Base-by-base conservation (phyloP, 1,140 invertebrate species). In the Neodiprion virginianus region DNA sequence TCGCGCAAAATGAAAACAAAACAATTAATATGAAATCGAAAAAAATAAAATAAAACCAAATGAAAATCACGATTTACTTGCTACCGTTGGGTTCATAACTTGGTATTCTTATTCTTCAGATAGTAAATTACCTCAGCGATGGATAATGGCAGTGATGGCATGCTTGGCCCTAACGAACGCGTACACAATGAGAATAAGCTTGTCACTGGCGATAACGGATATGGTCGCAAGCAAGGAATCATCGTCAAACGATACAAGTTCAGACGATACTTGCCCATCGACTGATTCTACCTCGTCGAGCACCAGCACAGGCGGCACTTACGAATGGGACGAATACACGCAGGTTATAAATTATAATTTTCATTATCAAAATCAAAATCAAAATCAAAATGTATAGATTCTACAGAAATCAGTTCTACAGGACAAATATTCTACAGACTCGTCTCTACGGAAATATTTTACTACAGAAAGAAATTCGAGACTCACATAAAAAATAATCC, bases 271-370 rank as follows among this genome's bases (percentile, higher is more conserved):
- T 61, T 61, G 53, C 8, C 8, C 53, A 61, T 61, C 53, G 53
- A 61, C 0, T 61, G n/a, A 61, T 17, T 61, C n/a, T 5, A 61
- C 53, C 11, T 14, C n/a, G 3, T 61, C 53, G n/a, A 61, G n/a
- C 53, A 61, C 53, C 11, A 79, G 9, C 71, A 76, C 2, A 71
- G 72, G 1, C 73, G 77, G 12, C 10, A 12, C 21, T 77, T 93
- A 92, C 81, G 85, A 91, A 17, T 95, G 93, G 94, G 88, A 90
- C 73, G 90, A 91, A 77, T 86, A 89, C 67, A 91, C 90, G 0
- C 93, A 94, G 86, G 53, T n/a, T 14, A 61, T 12, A 61, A 61
- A 17, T 14, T 12, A 14, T 17, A 61, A 12, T 61, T 17, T 61
- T 61, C 53, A 61, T 0, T 8, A 61, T 9, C 53, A 40, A 40